Conservation (phyloP, 2,113 vertebrate genomes). For the Pachypanchax playfairii region DNA sequence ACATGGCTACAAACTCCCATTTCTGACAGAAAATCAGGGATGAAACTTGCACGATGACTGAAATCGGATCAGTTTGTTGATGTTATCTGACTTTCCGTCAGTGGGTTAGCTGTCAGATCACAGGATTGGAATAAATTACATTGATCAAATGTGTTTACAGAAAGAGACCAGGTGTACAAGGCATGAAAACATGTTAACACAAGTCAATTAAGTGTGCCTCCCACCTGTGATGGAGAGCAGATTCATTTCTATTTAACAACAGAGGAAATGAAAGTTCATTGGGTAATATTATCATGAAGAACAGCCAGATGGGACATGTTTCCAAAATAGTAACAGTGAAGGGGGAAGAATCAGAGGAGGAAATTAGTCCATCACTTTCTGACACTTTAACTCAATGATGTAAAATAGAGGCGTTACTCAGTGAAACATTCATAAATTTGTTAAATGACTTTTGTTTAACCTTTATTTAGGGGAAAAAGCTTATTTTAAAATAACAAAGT, state of each 20-base stretch:
- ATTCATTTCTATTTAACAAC: constrained; percentile 80
- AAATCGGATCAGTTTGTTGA: constrained; percentile 3
- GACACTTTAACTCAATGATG: constrained; percentile 63
- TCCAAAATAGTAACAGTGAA: constrained; percentile 73
- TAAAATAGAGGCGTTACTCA: constrained; percentile 36
- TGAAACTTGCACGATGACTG: neutral
- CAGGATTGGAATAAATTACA: constrained; percentile 45
- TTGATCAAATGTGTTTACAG: constrained; percentile 60
- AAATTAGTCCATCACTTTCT: constrained; percentile 67
- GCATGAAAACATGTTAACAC: constrained; percentile 70
- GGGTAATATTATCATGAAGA: constrained; percentile 74
- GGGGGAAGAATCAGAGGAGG: constrained; percentile 31
- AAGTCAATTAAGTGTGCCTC: constrained; percentile 75
- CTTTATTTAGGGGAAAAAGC: constrained; percentile 41
- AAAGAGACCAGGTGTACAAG: constrained; percentile 76
- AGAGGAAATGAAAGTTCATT: constrained; percentile 79
- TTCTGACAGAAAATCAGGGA: neutral
- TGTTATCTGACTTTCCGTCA: constrained; percentile 44
- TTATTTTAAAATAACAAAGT: constrained; percentile 57
- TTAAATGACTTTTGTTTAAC: constrained; percentile 62
- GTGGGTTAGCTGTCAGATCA: constrained; percentile 52
- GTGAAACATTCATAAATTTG: constrained; percentile 46
- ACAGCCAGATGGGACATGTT: constrained; percentile 76
- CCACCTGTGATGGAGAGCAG: constrained; percentile 79
- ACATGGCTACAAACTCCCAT: neutral